phyloP scores from a whole-genome alignment of 2,888 invertebrate species.

The Diaprepes abbreviatus region DNA sequence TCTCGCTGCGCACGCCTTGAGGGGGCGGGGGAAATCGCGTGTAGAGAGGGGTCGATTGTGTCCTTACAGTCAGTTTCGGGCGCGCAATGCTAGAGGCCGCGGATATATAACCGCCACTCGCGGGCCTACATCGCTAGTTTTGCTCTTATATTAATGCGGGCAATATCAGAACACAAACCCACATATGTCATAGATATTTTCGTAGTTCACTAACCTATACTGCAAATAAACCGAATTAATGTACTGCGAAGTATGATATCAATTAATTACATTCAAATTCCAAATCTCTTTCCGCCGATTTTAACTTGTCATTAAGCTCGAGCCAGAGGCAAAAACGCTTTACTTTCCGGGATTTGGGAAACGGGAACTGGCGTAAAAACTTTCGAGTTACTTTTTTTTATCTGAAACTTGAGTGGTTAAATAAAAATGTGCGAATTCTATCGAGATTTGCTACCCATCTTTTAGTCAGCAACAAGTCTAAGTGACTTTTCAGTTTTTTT shows the following conservation, averaged over 20 bases:
- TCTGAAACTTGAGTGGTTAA: background rate
- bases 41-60: conserved; percentile 62
- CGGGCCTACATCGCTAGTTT: conserved; percentile 62
- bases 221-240: background rate
- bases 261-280: conserved; percentile 14
- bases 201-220: background rate
- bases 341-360: conserved; percentile 7
- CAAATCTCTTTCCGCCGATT: conserved; percentile 8
- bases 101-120: conserved; percentile 64
- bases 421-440: conserved; percentile 27
- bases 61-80: conserved; percentile 58
- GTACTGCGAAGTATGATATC: background rate
- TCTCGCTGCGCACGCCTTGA: conserved; percentile 59
- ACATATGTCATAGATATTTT: conserved; percentile 3
- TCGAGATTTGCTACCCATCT: conserved; percentile 59
- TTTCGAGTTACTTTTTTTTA: background rate
- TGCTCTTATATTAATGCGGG: conserved; percentile 47
- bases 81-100: conserved; percentile 64
- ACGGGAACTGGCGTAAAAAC: background rate
- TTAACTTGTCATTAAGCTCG: conserved; percentile 9
- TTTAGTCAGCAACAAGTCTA: conserved; percentile 63
- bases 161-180: conserved; percentile 41
- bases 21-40: conserved; percentile 38
- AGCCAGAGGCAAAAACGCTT: conserved; percentile 8
- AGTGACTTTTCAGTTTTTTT: conserved; percentile 29